Evolutionary conservation across 2,113 vertebrate genomes (phyloP).

Genomic region (Felis chaus): DNA sequence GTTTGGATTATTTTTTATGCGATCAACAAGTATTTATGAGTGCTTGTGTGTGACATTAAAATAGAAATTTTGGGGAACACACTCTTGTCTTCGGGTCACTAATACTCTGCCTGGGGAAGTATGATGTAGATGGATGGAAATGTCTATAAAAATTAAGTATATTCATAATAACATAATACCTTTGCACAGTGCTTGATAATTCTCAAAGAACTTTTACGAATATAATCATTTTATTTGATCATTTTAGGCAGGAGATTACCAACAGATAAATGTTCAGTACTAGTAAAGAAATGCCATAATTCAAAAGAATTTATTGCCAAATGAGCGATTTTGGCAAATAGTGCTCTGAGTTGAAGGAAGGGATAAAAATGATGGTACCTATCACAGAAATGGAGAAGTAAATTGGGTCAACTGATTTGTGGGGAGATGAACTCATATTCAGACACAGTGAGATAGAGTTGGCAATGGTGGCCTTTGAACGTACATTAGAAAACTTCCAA

Average conservation of each 20-base stretch:
- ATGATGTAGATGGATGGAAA: neutral
- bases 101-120: neutral
- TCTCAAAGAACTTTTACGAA: neutral
- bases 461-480: neutral
- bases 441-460: neutral
- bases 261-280: neutral
- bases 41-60: neutral
- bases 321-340: neutral
- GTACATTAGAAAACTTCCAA: neutral
- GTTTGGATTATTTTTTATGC: neutral
- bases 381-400: neutral
- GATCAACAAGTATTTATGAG: neutral
- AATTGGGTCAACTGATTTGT: neutral
- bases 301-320: neutral
- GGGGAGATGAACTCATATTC: neutral
- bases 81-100: neutral
- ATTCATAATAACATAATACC: neutral
- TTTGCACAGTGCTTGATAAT: neutral
- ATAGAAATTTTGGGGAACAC: neutral
- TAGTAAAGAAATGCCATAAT: neutral
- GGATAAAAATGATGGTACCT: neutral
- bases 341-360: neutral
- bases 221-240: constrained; percentile 11
- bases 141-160: neutral
- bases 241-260: neutral